phyloP scores from a whole-genome alignment of 2,888 invertebrate genomes.

The Ischnura elegans region DNA sequence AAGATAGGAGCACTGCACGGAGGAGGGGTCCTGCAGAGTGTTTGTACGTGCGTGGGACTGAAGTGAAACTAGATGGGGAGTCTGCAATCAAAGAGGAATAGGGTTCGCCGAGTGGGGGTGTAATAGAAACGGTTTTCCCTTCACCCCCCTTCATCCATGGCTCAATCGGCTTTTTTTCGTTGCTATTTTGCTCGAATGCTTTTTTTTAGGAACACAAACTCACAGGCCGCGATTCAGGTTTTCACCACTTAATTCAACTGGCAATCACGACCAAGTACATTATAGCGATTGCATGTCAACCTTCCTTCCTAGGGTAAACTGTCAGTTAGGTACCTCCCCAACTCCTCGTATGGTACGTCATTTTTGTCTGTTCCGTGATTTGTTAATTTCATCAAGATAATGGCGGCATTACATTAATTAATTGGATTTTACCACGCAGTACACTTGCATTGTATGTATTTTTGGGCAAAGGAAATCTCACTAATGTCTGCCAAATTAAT shows the following conservation, averaged over 20 bases:
- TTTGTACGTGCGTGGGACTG: neutral
- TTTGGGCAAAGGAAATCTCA: too few relatives aligned
- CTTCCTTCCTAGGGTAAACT: too few relatives aligned
- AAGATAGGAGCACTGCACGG: neutral
- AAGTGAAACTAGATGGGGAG: neutral
- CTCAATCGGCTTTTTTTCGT: neutral
- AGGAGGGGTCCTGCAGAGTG: neutral
- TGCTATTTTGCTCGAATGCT: neutral
- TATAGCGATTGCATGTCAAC: neutral
- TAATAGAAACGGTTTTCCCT: neutral
- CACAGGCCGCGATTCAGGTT: neutral
- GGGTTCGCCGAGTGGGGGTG: neutral
- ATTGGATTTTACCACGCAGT: too few relatives aligned
- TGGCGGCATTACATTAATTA: too few relatives aligned
- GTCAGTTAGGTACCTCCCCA: too few relatives aligned
- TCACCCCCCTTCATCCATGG: neutral
- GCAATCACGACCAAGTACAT: neutral
- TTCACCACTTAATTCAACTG: neutral
- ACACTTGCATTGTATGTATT: too few relatives aligned
- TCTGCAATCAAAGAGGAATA: neutral
- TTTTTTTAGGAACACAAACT: neutral
- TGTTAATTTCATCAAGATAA: too few relatives aligned
- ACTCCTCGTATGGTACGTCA: too few relatives aligned
- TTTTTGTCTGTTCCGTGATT: too few relatives aligned
- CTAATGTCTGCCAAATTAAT: too few relatives aligned